Evolutionary conservation across 2,888 invertebrate genomes (phyloP).

Genomic region (Philopedon plagiatum): DNA sequence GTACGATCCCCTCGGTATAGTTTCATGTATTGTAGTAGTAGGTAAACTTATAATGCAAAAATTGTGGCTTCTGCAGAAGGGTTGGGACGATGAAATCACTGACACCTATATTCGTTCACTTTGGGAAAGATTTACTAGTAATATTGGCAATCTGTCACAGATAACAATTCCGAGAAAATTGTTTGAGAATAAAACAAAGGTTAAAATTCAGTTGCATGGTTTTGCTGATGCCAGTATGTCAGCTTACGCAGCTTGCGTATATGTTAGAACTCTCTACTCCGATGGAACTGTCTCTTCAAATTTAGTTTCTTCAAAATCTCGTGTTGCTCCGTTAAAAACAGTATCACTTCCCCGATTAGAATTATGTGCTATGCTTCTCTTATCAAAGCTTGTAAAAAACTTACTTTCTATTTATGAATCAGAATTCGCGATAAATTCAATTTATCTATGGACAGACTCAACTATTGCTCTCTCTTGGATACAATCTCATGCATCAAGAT

Average conservation of each 20-base stretch:
- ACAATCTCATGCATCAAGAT: slow-evolving; percentile 27
- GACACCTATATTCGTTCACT: not conserved
- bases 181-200: slow-evolving; percentile 7
- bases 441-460: slow-evolving; percentile 46
- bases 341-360: slow-evolving; percentile 39
- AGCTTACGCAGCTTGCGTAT: no score
- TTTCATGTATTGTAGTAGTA: slow-evolving; percentile 36
- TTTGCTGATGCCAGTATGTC: no score
- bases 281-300: slow-evolving; percentile 27
- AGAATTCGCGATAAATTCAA: slow-evolving; percentile 3
- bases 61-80: slow-evolving; percentile 31
- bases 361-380: slow-evolving; percentile 37
- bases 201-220: slow-evolving; percentile 36
- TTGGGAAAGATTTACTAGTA: slow-evolving; percentile 20
- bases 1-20: slow-evolving; percentile 46
- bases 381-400: slow-evolving; percentile 28
- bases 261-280: slow-evolving; percentile 25
- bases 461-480: slow-evolving; percentile 48
- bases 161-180: slow-evolving; percentile 36
- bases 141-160: not conserved
- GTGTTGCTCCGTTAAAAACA: slow-evolving; percentile 21
- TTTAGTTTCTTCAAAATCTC: slow-evolving; percentile 35
- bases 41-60: slow-evolving; percentile 48
- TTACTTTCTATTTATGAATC: slow-evolving; percentile 15
- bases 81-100: slow-evolving; percentile 36